phyloP scores from a whole-genome alignment of 2,888 invertebrate species.

The Xanthia togata region DNA sequence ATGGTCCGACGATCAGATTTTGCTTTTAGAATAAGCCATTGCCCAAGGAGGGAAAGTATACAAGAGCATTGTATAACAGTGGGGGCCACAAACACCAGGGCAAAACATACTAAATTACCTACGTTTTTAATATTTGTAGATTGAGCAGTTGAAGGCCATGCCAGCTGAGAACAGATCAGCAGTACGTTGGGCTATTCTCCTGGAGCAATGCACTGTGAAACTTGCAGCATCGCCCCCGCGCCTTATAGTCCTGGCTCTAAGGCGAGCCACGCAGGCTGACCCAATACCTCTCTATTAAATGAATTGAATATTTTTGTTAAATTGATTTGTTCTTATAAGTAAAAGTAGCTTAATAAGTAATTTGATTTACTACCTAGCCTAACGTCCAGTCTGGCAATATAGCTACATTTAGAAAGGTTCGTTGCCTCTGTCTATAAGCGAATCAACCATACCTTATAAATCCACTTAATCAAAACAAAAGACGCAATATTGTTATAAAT shows the following conservation, averaged over 20 bases:
- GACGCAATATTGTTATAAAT: constrained; percentile 21
- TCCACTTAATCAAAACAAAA: constrained; percentile 4
- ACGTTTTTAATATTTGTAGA: constrained; percentile 77
- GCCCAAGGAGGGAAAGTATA: background rate
- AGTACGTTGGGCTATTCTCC: constrained; percentile 92
- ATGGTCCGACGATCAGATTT: background rate
- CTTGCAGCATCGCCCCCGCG: constrained; percentile 83
- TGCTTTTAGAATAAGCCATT: background rate
- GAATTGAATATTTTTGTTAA: background rate
- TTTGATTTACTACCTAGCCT: background rate
- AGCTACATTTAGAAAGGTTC: constrained; percentile 1
- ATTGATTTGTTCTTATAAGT: constrained; percentile 2
- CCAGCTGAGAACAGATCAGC: constrained; percentile 87
- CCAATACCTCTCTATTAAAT: constrained; percentile 84
- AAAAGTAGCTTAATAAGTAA: background rate
- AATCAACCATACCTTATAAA: constrained; percentile 1
- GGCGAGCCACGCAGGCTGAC: constrained; percentile 82
- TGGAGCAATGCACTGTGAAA: constrained; percentile 92
- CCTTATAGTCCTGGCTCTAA: constrained; percentile 79
- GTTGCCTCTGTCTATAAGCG: background rate
- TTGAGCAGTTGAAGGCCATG: constrained; percentile 88
- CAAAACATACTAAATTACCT: background rate
- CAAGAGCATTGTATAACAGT: background rate
- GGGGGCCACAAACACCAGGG: background rate
- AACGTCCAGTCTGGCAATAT: background rate